Conservation (phyloP, 1,140 invertebrate species). For the Drosophila tropicalis region DNA sequence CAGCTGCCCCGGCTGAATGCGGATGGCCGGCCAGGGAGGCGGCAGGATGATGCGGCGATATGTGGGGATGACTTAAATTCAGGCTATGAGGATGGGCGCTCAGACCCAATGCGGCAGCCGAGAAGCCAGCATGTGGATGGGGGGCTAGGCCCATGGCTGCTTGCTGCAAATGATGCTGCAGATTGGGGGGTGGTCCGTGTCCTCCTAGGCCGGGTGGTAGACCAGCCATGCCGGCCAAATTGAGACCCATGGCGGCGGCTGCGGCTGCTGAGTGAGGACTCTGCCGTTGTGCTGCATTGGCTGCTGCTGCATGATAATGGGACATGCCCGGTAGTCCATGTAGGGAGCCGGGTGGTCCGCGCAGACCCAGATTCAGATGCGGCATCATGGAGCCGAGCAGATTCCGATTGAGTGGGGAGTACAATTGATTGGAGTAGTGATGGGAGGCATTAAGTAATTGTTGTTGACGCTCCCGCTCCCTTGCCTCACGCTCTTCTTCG, state of each 20-base stretch:
- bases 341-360: slow-evolving; percentile 63
- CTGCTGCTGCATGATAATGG: slow-evolving; percentile 75
- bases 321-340: slow-evolving; percentile 73
- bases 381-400: slow-evolving; percentile 78
- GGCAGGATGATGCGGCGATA: slow-evolving; percentile 75
- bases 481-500: slow-evolving; percentile 62
- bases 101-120: slow-evolving; percentile 67
- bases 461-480: slow-evolving; percentile 76
- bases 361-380: slow-evolving; percentile 68
- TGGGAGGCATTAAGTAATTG: slow-evolving; percentile 74
- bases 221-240: slow-evolving; percentile 69
- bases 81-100: slow-evolving; percentile 76
- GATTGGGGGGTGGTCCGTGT: slow-evolving; percentile 66
- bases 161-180: slow-evolving; percentile 77
- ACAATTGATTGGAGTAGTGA: slow-evolving; percentile 79
- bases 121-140: slow-evolving; percentile 76
- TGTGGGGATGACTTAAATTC: slow-evolving; percentile 78
- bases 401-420: slow-evolving; percentile 74
- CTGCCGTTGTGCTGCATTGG: slow-evolving; percentile 70
- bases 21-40: slow-evolving; percentile 53
- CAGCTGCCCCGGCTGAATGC: slow-evolving; percentile 42
- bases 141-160: slow-evolving; percentile 66
- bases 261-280: slow-evolving; percentile 54
- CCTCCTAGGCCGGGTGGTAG: slow-evolving; percentile 56
- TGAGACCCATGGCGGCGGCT: slow-evolving; percentile 71